Conservation (phyloP, 2,888 invertebrate genomes). For the Sinhomidia bicolor region DNA sequence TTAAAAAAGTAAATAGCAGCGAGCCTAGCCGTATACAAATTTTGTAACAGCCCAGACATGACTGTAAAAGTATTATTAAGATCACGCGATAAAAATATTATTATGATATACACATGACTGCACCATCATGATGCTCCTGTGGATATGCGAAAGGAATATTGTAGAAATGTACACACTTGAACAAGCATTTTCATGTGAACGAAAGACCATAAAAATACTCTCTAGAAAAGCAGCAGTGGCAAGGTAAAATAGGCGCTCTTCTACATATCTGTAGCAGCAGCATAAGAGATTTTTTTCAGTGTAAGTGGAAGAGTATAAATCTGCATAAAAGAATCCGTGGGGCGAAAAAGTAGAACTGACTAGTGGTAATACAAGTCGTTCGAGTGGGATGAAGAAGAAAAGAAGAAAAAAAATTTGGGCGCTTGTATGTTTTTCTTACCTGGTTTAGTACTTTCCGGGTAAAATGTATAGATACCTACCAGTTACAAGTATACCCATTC, state of each 20-base stretch:
- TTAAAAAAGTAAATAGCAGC: too few species aligned
- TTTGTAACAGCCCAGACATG: neutral
- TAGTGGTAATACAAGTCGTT: neutral
- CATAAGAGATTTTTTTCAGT: neutral
- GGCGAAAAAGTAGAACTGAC: neutral
- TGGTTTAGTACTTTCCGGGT: too few species aligned
- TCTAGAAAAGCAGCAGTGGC: neutral
- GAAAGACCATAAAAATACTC: neutral
- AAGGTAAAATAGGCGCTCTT: too few species aligned
- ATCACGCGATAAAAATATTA: neutral
- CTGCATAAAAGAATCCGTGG: neutral
- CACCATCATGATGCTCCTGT: neutral
- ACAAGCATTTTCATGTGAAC: neutral
- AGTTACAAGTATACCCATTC: neutral
- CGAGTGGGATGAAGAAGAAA: neutral
- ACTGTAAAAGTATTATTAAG: neutral
- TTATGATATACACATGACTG: slow-evolving; percentile 1
- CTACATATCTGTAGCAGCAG: neutral
- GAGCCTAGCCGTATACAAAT: too few species aligned
- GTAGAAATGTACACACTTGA: slow-evolving; percentile 23
- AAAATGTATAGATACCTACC: neutral
- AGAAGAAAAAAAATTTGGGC: neutral
- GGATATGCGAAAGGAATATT: neutral
- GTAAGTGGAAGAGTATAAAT: neutral
- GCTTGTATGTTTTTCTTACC: neutral